Conservation (phyloP, 1,140 invertebrate genomes). For the Drosophila tani region DNA sequence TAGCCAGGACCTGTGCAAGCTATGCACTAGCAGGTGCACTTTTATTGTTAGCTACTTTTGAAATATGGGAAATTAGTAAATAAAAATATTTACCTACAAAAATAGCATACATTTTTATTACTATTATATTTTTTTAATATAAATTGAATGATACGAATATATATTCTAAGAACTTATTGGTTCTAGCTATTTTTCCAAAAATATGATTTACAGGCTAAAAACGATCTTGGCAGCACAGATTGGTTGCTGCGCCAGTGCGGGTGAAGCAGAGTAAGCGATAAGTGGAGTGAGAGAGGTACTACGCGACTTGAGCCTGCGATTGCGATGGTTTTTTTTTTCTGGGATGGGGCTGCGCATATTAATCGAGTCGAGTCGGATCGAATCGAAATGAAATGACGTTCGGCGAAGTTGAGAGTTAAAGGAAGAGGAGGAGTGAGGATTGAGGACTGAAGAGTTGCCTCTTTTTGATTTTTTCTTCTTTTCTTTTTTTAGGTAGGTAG, state of each 20-base stretch:
- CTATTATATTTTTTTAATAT: too few relatives aligned
- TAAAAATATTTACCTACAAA: too few relatives aligned
- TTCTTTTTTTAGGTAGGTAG: conserved; percentile 54
- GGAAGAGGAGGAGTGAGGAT: conserved; percentile 9
- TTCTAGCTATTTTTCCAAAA: not conserved
- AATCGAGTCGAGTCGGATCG: conserved; percentile 73
- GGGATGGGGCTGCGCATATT: conserved; percentile 68
- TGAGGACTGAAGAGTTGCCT: conserved; percentile 45
- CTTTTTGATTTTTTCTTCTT: conserved; percentile 2
- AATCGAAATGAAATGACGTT: conserved; percentile 72
- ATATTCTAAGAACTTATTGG: not conserved
- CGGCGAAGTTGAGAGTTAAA: conserved; percentile 28
- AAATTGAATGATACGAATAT: too few relatives aligned
- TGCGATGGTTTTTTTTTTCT: conserved; percentile 20
- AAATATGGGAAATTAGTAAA: too few relatives aligned
- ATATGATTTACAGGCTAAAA: not conserved
- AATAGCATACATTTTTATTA: too few relatives aligned
- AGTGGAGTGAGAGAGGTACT: conserved; percentile 20
- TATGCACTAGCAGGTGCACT: not conserved
- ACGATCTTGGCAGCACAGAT: not conserved
- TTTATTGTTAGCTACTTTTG: not conserved
- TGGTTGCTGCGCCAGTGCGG: conserved; percentile 14
- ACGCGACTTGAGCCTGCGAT: conserved; percentile 39
- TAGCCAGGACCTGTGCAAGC: conserved; percentile 2
- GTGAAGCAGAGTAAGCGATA: conserved; percentile 11